These are phyloP conservation scores for Ochropleura leucogaster DNA, from an alignment of 2,888 invertebrate genomes.

Conservation along the genomic window DNA sequence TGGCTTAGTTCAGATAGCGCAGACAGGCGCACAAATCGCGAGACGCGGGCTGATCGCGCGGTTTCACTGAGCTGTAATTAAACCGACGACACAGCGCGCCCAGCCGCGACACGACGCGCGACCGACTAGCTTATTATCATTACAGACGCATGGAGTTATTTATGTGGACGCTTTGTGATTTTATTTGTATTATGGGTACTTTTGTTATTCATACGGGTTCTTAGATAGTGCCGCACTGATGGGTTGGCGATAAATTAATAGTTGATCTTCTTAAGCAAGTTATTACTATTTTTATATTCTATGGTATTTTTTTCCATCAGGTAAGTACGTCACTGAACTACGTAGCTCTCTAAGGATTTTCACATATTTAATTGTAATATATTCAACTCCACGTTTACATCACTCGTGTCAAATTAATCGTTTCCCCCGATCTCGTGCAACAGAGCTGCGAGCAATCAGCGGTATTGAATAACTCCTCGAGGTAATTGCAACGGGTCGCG, in stretches of 20 bases:
- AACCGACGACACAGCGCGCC: constrained; percentile 15
- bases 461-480: constrained; percentile 40
- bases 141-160: constrained; percentile 16
- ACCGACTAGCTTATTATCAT: constrained; percentile 14
- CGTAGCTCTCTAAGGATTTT: background rate
- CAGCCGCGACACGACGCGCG: constrained; percentile 1
- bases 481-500: constrained; percentile 29
- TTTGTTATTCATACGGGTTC: background rate
- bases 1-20: constrained; percentile 3
- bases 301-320: background rate
- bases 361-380: background rate
- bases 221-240: background rate
- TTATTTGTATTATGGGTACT: background rate
- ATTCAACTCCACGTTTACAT: background rate
- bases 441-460: constrained; percentile 43
- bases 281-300: background rate
- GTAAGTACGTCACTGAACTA: background rate
- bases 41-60: constrained; percentile 23
- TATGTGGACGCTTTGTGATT: constrained; percentile 3
- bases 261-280: background rate
- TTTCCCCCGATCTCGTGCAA: constrained; percentile 17
- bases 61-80: constrained; percentile 34
- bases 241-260: background rate
- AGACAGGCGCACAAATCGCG: constrained; percentile 30
- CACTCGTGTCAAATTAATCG: constrained; percentile 24